Conservation (phyloP, 2,797 vertebrate species). For the Cossypha polioptera region DNA sequence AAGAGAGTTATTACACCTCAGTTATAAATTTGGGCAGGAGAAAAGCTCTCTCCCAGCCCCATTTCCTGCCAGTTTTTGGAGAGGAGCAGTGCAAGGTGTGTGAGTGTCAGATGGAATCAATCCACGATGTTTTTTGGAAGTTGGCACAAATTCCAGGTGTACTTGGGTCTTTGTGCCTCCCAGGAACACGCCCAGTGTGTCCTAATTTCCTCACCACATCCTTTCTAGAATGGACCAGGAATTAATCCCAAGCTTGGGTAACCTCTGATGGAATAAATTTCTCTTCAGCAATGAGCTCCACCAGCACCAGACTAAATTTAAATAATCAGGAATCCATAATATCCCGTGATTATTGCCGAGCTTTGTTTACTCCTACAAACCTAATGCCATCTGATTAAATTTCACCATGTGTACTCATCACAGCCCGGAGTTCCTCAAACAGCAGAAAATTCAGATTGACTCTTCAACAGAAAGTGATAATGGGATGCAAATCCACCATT, state of each 20-base stretch:
- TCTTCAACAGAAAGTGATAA: constrained; percentile 27
- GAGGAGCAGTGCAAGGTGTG: background rate
- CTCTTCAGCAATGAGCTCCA: constrained; percentile 13
- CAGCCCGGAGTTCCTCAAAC: constrained; percentile 42
- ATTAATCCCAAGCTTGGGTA: background rate
- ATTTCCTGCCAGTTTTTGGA: background rate
- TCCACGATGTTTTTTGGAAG: background rate
- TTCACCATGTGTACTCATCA: constrained; percentile 12
- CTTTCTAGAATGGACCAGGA: background rate
- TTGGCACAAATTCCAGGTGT: background rate
- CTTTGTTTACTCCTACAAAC: constrained; percentile 20
- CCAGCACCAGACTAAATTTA: background rate
- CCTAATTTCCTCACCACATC: background rate
- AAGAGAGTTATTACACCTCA: background rate
- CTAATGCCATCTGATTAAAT: constrained; percentile 23
- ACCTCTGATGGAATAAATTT: background rate
- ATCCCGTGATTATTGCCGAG: background rate
- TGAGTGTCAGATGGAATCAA: background rate
- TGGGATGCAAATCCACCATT: constrained; percentile 36
- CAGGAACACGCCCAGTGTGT: background rate
- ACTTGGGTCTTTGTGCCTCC: background rate
- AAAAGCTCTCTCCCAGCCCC: background rate
- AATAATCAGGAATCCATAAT: constrained; percentile 8
- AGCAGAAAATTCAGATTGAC: constrained; percentile 40
- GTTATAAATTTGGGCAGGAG: background rate